Base-by-base conservation (phyloP, 2,888 invertebrate genomes). In the Choristoneura rosaceana region DNA sequence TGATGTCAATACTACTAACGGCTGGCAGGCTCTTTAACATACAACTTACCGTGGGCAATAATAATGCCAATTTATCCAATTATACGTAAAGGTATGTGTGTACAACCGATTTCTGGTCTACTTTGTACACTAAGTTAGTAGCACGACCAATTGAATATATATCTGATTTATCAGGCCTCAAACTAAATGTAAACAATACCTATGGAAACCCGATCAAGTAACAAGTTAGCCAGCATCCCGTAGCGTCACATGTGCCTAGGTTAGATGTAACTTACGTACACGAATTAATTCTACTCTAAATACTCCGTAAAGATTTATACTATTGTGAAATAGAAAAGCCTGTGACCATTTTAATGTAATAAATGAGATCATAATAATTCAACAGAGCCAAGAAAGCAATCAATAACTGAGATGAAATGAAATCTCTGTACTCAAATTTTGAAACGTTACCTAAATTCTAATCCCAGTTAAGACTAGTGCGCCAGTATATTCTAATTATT, bases 31-130 rank as follows among this genome's bases (percentile, higher is more conserved):
- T 85, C 84, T 84, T 84, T 86, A 81, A 90, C 88, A 89, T 87
- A 87, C 86, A 89, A 94, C 93, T 94, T 94, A 94, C 93, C 93
- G 90, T 90, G 85, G 78, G 82, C 86, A 47, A 84, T 87, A 89
- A 83, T 82, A 90, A 90, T 88, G 88, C 83, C 88, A 87, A 90
- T 87, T 88, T 83, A 88, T 90, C 91, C 89, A 87, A 90, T 84
- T 85, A 84, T 81, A 74, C 80, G 65, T 65, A 59, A 34, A 61
- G 41, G 38, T 66, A 64, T 78, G 80, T 82, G 78, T 79, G 82
- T 75, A 69, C 75, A 87, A 85, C 82, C 83, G 81, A 80, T 77
- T 50, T 25, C 78, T 79, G 80, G 75, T 84, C 83, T 88, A 87
- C 82, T 82, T 83, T 74, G 77, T 81, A 84, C 90, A 91, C 91